Base-by-base conservation (phyloP, 2,797 vertebrate genomes). In the Spizella passerina region DNA sequence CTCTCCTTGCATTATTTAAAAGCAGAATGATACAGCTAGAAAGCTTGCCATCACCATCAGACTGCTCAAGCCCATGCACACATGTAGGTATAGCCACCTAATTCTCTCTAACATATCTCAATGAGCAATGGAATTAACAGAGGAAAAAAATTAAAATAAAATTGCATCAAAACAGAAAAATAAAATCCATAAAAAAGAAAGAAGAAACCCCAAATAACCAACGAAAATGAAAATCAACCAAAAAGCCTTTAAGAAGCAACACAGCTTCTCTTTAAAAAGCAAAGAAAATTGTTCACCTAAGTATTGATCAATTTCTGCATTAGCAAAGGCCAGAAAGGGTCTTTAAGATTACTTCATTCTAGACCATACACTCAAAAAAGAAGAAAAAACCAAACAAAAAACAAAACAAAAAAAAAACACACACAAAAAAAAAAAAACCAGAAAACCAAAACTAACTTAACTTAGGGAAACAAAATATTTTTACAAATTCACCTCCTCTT, bases 1-100 rank as follows among this genome's bases (percentile, higher is more conserved):
- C 20, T 55, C 11, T 66, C 6, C 8, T 49, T 71, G 10, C 8
- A 7, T 61, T 39, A 38, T 30, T 24, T 43, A 69, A 19, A 30
- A 81, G 14, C n/a, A 65, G 57, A 81, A 66, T 5, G 3, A 59
- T 65, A n/a, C 5, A 64, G 6, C 10, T 56, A 46, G 17, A 83
- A 71, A 68, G 2, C 24, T 64, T 75, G 3, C 8, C 10, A 32
- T 75, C 10, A 18, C 6, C 16, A n/a, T n/a, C 32, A 39, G 60
- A 32, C 32, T 38, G 3, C 14, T 13, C 23, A 60, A 57, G 12
- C 8, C 29, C 4, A 7, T 20, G 1, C 14, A 38, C 2, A 1
- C 3, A 4, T 2, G 2, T 32, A 29, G 27, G 4, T 34, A 63
- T 2, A 59, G 11, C 36, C 23, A 27, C 9, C 10, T 22, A 15